phyloP scores from a whole-genome alignment of 30 jellyfish, hydroid and myxozoan genomes.

The Haliclystus octoradiatus region DNA sequence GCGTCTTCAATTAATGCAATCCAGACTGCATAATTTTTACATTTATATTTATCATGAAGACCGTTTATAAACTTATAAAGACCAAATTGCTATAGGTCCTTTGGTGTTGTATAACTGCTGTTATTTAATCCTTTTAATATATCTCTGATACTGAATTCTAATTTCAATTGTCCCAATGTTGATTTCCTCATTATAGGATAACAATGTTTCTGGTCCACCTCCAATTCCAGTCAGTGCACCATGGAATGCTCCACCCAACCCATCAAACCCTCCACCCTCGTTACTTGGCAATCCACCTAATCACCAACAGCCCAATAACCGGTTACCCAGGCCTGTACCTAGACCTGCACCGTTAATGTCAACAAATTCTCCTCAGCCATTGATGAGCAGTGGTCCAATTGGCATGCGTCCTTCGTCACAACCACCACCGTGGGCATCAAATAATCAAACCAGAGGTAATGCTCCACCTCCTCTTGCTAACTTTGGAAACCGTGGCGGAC shows the following conservation, averaged over 20 bases:
- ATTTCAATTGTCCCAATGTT: too few relatives aligned
- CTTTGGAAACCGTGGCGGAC: background rate
- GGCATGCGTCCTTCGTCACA: constrained; percentile 1
- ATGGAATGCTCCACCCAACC: background rate
- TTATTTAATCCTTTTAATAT: background rate
- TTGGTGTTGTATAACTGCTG: too few relatives aligned
- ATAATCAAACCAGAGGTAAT: too few relatives aligned
- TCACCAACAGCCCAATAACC: background rate
- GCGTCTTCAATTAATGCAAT: too few relatives aligned
- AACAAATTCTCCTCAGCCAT: background rate
- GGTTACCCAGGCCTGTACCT: background rate
- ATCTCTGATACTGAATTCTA: background rate
- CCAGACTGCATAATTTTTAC: too few relatives aligned
- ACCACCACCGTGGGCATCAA: background rate
- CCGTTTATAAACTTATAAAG: too few relatives aligned
- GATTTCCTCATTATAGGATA: too few relatives aligned
- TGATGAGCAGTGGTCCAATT: background rate
- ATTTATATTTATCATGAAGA: too few relatives aligned
- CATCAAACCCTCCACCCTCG: background rate
- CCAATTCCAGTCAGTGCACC: background rate
- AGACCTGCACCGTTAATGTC: background rate
- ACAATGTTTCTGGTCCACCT: background rate
- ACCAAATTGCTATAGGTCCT: too few relatives aligned
- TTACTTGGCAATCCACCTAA: background rate
- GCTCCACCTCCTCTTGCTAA: background rate